Base-by-base conservation (phyloP, 2,797 vertebrate species). In the Falco novaeseelandiae region DNA sequence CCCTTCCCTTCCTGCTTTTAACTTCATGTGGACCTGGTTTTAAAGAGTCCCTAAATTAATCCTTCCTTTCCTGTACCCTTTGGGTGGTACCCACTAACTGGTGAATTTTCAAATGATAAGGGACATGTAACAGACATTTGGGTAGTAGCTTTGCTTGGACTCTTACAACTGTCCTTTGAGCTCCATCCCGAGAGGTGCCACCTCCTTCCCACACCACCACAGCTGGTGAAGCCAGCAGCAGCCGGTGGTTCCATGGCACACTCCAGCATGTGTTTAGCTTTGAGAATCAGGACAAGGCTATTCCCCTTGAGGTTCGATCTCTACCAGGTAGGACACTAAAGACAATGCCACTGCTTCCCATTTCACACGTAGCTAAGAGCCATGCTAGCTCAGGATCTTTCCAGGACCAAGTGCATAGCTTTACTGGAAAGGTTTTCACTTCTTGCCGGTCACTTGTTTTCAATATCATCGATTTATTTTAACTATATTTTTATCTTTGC, bases 191-290 rank as follows among this genome's bases (percentile, higher is more conserved):
- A 8, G 52, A 30, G 44, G 4, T 6, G 3, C 40, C 40, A 83
- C 55, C 38, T 62, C 18, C 1, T 2, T 40, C 27, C 7, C 18
- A 8, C 1, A 0, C 25, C 23, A 3, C 54, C 14, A 16, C 23
- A 0, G 1, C 26, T 6, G 54, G 19, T 8, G 58, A 51, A 32
- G n/a, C 4, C 44, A 16, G 12, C 48, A 34, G 48, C 51, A 49
- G 40, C 23, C 13, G 26, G 29, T 2, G 1, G 32, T 29, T 29
- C 46, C 59, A 9, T 2, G 32, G 74, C 61, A 34, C 18, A 1
- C 15, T 5, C 1, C 1, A 22, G 7, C 17, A 6, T 0, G 3
- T 3, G 48, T 40, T 77, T 13, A 52, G 34, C 63, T 48, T 62
- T 23, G 65, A 26, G 61, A 48, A 48, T 6, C 22, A 55, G 80